Percentiles rank a stretch among this genome's conserved stretches.
These are phyloP conservation scores for Acanthosepion pharaonis DNA, from an alignment of 2,888 invertebrate genomes.

Conservation along the genomic window DNA sequence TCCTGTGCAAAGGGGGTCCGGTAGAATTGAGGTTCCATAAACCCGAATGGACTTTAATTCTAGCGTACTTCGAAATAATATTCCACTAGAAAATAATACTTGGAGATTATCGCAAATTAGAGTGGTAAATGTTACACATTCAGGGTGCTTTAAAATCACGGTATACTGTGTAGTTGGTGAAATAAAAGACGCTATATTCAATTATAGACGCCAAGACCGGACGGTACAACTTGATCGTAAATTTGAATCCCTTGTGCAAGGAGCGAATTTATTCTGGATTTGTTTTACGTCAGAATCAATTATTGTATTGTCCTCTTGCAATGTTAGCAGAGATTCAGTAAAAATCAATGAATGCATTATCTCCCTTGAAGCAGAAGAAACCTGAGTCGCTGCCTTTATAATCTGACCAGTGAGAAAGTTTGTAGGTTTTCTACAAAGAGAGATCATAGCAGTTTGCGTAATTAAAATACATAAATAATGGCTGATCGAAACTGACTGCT, in stretches of 20 bases:
- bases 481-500: too few relatives aligned
- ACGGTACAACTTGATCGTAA: background rate
- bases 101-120: background rate
- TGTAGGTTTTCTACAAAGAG: too few relatives aligned
- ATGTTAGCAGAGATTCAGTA: background rate
- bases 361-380: background rate
- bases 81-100: background rate
- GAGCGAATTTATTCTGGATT: background rate
- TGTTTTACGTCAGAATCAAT: background rate
- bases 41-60: too few relatives aligned
- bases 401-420: background rate
- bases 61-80: background rate
- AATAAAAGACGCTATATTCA: background rate
- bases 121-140: background rate
- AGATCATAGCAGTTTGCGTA: too few relatives aligned
- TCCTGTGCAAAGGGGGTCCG: too few relatives aligned
- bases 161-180: background rate
- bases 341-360: background rate
- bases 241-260: background rate
- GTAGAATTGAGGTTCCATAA: too few relatives aligned
- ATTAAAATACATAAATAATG: too few relatives aligned
- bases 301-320: background rate
- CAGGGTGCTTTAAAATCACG: background rate
- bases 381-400: background rate
- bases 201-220: background rate